Evolutionary conservation across 1,140 invertebrate genomes (phyloP).

Genomic region (Trissolcus basalis): DNA sequence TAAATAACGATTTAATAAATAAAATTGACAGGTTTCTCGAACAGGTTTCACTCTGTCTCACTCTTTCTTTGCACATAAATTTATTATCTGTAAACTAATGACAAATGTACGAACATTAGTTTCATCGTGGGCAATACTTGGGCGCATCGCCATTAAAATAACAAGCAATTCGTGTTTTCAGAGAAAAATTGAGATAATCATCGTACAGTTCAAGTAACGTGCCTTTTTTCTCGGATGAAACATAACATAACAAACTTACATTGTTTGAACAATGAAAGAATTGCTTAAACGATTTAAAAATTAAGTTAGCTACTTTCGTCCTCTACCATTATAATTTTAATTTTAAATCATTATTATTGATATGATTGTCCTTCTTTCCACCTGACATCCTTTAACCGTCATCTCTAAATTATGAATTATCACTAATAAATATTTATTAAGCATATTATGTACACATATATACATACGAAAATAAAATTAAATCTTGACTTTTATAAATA

Average conservation of each 20-base stretch:
- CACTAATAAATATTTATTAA: conserved; percentile 66
- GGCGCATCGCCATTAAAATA: conserved; percentile 19
- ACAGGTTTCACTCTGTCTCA: conserved; percentile 64
- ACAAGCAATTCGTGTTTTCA: not conserved
- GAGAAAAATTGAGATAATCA: not conserved
- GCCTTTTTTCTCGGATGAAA: conserved; percentile 31
- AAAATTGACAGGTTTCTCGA: conserved; percentile 74
- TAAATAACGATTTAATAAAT: conserved; percentile 76
- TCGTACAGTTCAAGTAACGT: conserved; percentile 2
- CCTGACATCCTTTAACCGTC: conserved; percentile 26
- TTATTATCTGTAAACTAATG: conserved; percentile 63
- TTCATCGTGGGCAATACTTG: conserved; percentile 43
- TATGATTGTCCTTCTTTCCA: conserved; percentile 27
- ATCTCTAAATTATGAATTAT: conserved; percentile 67
- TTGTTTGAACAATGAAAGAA: no score
- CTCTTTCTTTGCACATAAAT: conserved; percentile 65
- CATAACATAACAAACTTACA: no score
- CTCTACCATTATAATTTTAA: conserved; percentile 31
- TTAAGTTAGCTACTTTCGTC: conserved; percentile 60
- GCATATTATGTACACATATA: conserved; percentile 65
- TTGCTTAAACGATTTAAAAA: conserved; percentile 67
- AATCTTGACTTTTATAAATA: conserved; percentile 42
- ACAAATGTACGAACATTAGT: conserved; percentile 53
- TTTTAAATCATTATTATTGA: conserved; percentile 6
- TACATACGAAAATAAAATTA: conserved; percentile 35